Evolutionary conservation across 1,140 invertebrate species (phyloP), one percentile per base, ranked within the genome.

Genomic region (Anastrepha ludens): DNA sequence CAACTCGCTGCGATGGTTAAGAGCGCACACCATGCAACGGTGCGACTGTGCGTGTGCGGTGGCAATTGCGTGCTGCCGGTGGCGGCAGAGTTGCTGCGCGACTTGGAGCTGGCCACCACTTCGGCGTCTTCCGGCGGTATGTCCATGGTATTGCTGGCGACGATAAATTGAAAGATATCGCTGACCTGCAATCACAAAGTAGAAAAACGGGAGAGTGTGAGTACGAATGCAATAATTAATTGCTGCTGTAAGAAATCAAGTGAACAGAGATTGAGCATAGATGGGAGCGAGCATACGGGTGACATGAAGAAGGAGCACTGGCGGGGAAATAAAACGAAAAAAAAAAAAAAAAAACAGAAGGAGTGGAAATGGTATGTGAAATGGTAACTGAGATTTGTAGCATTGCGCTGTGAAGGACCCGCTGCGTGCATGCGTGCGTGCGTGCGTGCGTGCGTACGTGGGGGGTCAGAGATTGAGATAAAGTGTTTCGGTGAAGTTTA

Each of bases 81-180:
- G 13, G 70, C 20, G 39, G 88, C 90, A 70, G 58, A 86, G 86
- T 91, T 92, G 88, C 91, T 93, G 87, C 92, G 91, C 47, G 92
- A 93, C 87, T 93, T 93, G 20, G 92, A 93, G 85, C 92, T 93
- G 88, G 92, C 92, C 17, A 93, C 91, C 60, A 93, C 91, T 89
- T 93, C 92, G 67, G 92, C 90, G 50, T 93, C 92, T 86, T 93
- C 92, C 70, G 92, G 91, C 86, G 89, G 91, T 87, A 91, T 90
- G 85, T 92, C 92, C 89, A 89, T 87, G 88, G 87, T 90, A 87
- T 89, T 91, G 91, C 67, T 91, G 87, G 92, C 90, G 94, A 95
- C 93, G 94, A 95, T 92, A 93, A 96, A 96, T 91, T 95, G 95
- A 93, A 95, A 96, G 86, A 95, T 94, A 90, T 95, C 94, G 90